Conservation (phyloP, 2,888 invertebrate genomes). For the Spilosoma lubricipeda region DNA sequence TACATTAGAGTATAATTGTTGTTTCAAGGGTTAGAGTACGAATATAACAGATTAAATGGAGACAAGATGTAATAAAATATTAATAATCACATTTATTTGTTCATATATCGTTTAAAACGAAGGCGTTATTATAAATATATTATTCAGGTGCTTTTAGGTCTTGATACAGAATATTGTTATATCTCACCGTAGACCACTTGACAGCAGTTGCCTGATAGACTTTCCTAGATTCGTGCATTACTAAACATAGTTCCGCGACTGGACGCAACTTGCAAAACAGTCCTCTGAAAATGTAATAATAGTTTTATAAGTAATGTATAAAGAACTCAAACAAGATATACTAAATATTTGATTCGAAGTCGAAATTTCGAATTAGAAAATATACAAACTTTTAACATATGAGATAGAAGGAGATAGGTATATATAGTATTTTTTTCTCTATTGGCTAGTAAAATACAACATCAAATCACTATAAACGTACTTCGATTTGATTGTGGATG, state of each 20-base stretch:
- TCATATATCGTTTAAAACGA: neutral
- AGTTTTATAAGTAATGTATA: neutral
- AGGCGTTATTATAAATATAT: neutral
- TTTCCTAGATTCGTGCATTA: slow-evolving; percentile 54
- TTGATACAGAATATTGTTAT: neutral
- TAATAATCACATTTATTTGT: neutral
- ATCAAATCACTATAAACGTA: slow-evolving; percentile 44
- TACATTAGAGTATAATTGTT: no score
- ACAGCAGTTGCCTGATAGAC: slow-evolving; percentile 82
- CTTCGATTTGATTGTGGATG: slow-evolving; percentile 59
- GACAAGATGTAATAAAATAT: neutral
- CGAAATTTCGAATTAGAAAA: neutral
- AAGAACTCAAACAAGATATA: neutral
- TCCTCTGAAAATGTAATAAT: slow-evolving; percentile 65
- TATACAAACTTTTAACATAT: neutral
- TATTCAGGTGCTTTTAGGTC: neutral
- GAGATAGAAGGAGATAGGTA: neutral
- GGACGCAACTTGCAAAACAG: slow-evolving; percentile 79
- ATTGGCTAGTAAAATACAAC: neutral
- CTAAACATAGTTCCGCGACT: slow-evolving; percentile 74
- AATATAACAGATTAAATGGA: neutral
- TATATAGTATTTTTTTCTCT: neutral
- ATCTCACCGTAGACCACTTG: slow-evolving; percentile 81
- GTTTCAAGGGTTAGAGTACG: neutral
- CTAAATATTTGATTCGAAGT: neutral